Percentiles rank a stretch among this genome's conserved stretches.
phyloP scores from a whole-genome alignment of 2,888 invertebrate genomes.

The Ormyrus labotus region DNA sequence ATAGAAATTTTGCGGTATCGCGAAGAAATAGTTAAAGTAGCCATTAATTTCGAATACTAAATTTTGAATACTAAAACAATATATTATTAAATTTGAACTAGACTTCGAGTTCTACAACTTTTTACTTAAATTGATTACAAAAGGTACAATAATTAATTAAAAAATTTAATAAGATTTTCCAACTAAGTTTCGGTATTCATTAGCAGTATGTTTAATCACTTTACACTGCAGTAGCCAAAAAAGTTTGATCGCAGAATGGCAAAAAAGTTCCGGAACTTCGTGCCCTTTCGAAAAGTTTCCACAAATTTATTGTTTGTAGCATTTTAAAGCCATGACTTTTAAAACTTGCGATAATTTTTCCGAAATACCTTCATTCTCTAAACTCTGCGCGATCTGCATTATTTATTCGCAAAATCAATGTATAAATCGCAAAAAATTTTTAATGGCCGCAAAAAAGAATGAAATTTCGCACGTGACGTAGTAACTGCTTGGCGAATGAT shows the following conservation, averaged over 20 bases:
- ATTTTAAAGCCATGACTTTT: neutral
- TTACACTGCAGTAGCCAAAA: too few relatives aligned
- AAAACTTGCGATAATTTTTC: neutral
- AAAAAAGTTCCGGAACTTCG: neutral
- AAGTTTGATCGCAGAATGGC: neutral
- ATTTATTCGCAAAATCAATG: neutral
- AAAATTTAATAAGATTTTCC: too few relatives aligned
- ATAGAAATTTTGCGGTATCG: too few relatives aligned
- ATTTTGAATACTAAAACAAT: too few relatives aligned
- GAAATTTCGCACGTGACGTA: slow-evolving; percentile 27
- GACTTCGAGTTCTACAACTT: too few relatives aligned
- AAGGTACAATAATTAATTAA: too few relatives aligned
- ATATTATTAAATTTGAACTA: too few relatives aligned
- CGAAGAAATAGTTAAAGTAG: too few relatives aligned
- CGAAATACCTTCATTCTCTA: neutral
- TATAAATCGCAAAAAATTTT: neutral
- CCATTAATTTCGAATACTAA: too few relatives aligned
- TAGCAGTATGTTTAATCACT: too few relatives aligned
- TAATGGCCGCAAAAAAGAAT: slow-evolving; percentile 4
- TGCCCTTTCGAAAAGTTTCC: neutral
- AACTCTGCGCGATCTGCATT: neutral
- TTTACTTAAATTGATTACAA: too few relatives aligned
- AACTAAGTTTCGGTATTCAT: too few relatives aligned
- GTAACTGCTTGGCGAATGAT: slow-evolving; percentile 29
- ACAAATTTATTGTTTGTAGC: neutral